Conservation (phyloP, 2,113 vertebrate genomes). For the Anolis carolinensis region DNA sequence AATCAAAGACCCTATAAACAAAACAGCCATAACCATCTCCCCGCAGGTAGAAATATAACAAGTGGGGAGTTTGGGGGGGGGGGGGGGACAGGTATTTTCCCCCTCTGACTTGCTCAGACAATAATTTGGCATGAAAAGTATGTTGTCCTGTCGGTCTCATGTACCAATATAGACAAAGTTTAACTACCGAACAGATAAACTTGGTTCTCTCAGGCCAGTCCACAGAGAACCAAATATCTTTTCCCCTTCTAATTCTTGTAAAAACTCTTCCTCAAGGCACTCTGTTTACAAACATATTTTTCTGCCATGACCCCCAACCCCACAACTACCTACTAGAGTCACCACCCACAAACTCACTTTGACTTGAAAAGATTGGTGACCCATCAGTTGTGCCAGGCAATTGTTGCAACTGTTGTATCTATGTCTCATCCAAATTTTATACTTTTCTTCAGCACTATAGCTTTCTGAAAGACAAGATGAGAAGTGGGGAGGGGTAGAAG, state of each 20-base stretch:
- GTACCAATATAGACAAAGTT: too few species aligned
- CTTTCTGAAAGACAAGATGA: slow-evolving; percentile 56
- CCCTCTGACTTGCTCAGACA: too few species aligned
- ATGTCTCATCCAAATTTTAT: slow-evolving; percentile 89
- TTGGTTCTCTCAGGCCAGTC: too few species aligned
- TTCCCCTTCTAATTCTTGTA: too few species aligned
- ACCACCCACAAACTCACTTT: slow-evolving; percentile 75
- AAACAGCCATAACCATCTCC: neutral
- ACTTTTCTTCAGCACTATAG: slow-evolving; percentile 80
- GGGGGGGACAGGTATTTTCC: neutral
- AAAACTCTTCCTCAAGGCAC: too few species aligned
- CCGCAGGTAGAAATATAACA: neutral
- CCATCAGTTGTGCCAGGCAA: slow-evolving; percentile 80
- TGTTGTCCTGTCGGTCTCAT: neutral
- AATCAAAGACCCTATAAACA: neutral
- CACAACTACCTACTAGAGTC: too few species aligned
- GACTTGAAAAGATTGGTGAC: slow-evolving; percentile 74
- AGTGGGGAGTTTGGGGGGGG: neutral
- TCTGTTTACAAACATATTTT: too few species aligned
- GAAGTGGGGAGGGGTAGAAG: too few species aligned
- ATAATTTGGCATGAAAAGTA: too few species aligned
- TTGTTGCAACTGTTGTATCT: slow-evolving; percentile 85
- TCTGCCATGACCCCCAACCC: too few species aligned
- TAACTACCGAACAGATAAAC: too few species aligned
- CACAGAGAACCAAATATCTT: too few species aligned